Evolutionary conservation across 1,140 invertebrate species (phyloP).

Genomic region (Charaxes varanes): DNA sequence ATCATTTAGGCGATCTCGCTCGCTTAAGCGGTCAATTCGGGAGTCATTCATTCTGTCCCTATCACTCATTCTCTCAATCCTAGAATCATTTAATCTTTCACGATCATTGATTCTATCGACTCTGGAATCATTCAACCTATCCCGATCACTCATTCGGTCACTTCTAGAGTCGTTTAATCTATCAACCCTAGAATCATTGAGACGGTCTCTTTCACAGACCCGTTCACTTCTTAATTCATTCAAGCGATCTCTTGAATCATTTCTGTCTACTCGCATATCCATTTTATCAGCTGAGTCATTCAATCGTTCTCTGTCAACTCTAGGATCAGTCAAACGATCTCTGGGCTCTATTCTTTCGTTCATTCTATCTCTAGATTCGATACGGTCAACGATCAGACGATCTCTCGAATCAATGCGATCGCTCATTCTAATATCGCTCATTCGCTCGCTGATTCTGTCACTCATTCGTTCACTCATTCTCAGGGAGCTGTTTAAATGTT

Average conservation of each 20-base stretch:
- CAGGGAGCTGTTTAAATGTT: constrained; percentile 51
- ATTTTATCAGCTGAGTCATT: constrained; percentile 29
- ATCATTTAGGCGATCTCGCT: constrained; percentile 28
- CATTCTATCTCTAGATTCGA: constrained; percentile 9
- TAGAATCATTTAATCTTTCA: constrained; percentile 33
- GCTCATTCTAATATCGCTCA: constrained; percentile 15
- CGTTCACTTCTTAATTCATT: constrained; percentile 29
- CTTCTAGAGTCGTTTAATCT: constrained; percentile 25
- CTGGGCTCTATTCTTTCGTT: constrained; percentile 23
- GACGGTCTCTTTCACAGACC: constrained; percentile 21
- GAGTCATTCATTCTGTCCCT: constrained; percentile 28
- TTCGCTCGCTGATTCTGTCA: constrained; percentile 27
- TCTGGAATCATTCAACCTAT: constrained; percentile 32
- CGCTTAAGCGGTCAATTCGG: constrained; percentile 17
- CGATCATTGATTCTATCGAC: constrained; percentile 33
- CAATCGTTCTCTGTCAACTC: constrained; percentile 27
- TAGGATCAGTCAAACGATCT: constrained; percentile 25
- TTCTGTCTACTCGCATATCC: constrained; percentile 26
- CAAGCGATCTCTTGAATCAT: constrained; percentile 23
- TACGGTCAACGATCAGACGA: constrained; percentile 3
- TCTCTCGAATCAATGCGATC: constrained; percentile 21
- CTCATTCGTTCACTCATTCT: constrained; percentile 37
- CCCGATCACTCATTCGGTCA: constrained; percentile 21
- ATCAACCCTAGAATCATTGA: constrained; percentile 34
- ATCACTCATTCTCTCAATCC: constrained; percentile 12